Evolutionary conservation across 2,113 vertebrate species (phyloP), one percentile per base, ranked within the genome.

Genomic region (Casuarius casuarius): DNA sequence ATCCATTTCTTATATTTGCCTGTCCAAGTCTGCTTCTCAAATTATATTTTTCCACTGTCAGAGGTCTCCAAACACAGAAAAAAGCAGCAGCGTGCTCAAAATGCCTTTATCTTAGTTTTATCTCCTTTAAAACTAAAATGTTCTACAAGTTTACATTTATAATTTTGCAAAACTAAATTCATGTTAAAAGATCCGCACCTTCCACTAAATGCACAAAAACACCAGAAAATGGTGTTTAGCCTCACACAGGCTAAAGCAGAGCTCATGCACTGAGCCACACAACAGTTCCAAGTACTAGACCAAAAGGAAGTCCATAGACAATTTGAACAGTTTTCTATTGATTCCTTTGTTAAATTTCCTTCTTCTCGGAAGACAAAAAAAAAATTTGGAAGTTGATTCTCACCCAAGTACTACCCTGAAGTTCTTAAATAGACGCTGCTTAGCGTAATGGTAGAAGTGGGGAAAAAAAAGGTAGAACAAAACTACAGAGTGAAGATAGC

Each of bases 241-340:
- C 26, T 13, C 42, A 3, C 15, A 11, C 1, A 10, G 46, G 56
- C 42, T 44, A 54, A 42, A 56, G 2, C 11, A 3, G 1, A 76
- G 58, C 33, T 35, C 28, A 1, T 0, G 16, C 28, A 2, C 26
- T 2, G 31, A 87, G 44, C 46, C 68, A 5, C 20, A 4, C 22
- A 5, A 3, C 17, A 19, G 25, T 8, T 42, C 75, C 33, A 40
- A 68, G 76, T 58, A 3, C 67, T 9, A 42, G 5, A 11, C 12
- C 31, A 72, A 72, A 72, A 52, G 49, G 5, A 73, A 29, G 31
- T 17, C 40, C 21, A 29, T 2, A 25, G 15, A 16, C 26, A 18
- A 15, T 1, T 5, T 25, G 25, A 25, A 22, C 31, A 23, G 51
- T 16, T 67, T 48, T 58, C 66, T 52, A 6, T 5, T 13, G 8